Base-by-base conservation (phyloP, 2,113 vertebrate genomes). In the Lonchura striata region DNA sequence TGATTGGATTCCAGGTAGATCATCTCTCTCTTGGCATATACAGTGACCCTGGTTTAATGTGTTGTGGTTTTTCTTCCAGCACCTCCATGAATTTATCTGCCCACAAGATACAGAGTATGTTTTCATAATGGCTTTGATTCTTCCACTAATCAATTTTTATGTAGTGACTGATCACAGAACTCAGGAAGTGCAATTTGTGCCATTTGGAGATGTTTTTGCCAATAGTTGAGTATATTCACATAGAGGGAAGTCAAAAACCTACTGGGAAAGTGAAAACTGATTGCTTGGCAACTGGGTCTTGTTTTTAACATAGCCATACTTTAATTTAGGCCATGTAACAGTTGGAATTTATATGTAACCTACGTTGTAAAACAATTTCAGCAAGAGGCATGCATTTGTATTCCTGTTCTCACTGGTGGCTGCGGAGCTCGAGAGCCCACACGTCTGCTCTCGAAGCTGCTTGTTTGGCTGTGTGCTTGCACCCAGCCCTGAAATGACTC, bases 271-370 rank as follows among this genome's bases (percentile, higher is more conserved):
- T 84, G 69, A 84, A 94, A 94, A 64, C 52, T 64, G 77, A 94
- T 96, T 89, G 90, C 90, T 94, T 95, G 95, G 93, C 90, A 96
- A 88, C 86, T 90, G 65, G 61, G 53, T 65, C 86, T 83, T 92
- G 71, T 91, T 93, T 96, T 93, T 94, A 93, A 86, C 78, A 78
- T 81, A 57, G 33, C 66, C 74, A 56, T 21, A 24, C 78, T 88
- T 90, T 83, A 96, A 93, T 94, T 86, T 92, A 86, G 85, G 74
- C 74, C 83, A 56, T 10, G 2, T 86, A 93, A 64, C 76, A 90
- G 93, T 90, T 93, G 93, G 92, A 68, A 94, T 90, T 88, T 90
- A 57, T 94, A 77, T 86, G 61, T 93, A 90, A 92, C 86, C 49
- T 37, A 6, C 66, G 74, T 92, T 91, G 91, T 64, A 72, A 84